phyloP scores from a whole-genome alignment of 2,888 invertebrate species.

The Sphaerolaimus hirsutus region DNA sequence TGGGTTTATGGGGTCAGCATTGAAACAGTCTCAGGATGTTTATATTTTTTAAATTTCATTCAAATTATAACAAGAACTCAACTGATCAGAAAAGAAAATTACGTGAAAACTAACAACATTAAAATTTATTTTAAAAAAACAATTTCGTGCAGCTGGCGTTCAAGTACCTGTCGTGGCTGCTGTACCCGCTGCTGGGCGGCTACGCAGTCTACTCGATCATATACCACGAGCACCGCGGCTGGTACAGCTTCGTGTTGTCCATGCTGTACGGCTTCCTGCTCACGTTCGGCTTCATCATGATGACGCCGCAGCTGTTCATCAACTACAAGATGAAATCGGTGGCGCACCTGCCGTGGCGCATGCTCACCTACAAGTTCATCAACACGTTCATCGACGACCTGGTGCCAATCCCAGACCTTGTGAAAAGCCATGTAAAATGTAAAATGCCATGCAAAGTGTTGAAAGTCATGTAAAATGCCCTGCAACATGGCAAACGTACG shows the following conservation, averaged over 20 bases:
- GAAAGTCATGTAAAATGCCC: too few relatives aligned
- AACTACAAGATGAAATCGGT: constrained; percentile 98
- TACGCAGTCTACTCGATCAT: constrained; percentile 80
- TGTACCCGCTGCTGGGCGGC: constrained; percentile 73
- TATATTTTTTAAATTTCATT: too few relatives aligned
- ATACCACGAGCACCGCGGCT: constrained; percentile 89
- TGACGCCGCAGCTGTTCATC: constrained; percentile 99
- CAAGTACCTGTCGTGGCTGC: constrained; percentile 70
- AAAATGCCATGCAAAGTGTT: too few relatives aligned
- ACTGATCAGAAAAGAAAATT: neutral
- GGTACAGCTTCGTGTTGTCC: constrained; percentile 89
- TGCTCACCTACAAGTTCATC: constrained; percentile 83
- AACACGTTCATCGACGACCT: constrained; percentile 99
- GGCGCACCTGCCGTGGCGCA: constrained; percentile 95
- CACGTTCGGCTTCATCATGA: constrained; percentile 96
- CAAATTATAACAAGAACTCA: too few relatives aligned
- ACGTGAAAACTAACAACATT: neutral
- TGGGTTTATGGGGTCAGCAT: neutral
- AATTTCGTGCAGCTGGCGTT: constrained; percentile 48
- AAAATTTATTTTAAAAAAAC: neutral
- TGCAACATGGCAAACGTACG: too few relatives aligned
- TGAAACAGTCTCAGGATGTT: neutral
- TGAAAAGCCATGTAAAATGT: too few relatives aligned
- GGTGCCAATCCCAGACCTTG: too few relatives aligned
- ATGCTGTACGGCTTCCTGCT: constrained; percentile 91